Evolutionary conservation across 1,140 invertebrate genomes (phyloP).

Genomic region (Dolichoris vasculosae): DNA sequence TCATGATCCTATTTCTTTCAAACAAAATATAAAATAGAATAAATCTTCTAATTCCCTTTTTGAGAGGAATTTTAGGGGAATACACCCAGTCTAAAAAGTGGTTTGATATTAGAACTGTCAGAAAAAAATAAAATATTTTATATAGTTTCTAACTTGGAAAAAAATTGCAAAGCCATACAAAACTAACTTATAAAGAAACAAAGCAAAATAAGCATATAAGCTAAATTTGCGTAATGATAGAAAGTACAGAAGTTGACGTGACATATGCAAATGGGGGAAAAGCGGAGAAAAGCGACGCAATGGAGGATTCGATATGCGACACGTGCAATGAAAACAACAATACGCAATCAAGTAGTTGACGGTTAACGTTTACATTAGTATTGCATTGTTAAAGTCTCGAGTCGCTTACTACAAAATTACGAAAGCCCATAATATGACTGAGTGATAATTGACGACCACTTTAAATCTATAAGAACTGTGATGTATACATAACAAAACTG

Average conservation of each 20-base stretch:
- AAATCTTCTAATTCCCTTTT: too few species aligned
- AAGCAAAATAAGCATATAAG: neutral
- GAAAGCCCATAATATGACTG: constrained; percentile 33
- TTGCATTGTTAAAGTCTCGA: constrained; percentile 61
- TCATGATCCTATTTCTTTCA: too few species aligned
- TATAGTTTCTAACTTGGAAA: too few species aligned
- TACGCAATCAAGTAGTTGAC: constrained; percentile 69
- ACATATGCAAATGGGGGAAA: neutral
- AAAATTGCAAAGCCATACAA: neutral
- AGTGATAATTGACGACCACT: constrained; percentile 23
- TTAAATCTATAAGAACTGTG: neutral
- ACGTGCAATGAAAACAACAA: constrained; percentile 57
- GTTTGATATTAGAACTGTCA: neutral
- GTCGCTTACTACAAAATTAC: constrained; percentile 61
- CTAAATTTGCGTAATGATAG: neutral
- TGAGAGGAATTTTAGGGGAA: too few species aligned
- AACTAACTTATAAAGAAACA: neutral
- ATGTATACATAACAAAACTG: neutral
- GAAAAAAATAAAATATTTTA: too few species aligned
- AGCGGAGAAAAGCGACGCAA: neutral
- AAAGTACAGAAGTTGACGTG: neutral
- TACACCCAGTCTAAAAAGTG: too few species aligned
- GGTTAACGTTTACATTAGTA: constrained; percentile 64
- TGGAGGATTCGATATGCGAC: neutral
- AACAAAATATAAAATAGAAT: too few species aligned